Conservation (phyloP, 2,797 vertebrate species). For the Myotis myotis region DNA sequence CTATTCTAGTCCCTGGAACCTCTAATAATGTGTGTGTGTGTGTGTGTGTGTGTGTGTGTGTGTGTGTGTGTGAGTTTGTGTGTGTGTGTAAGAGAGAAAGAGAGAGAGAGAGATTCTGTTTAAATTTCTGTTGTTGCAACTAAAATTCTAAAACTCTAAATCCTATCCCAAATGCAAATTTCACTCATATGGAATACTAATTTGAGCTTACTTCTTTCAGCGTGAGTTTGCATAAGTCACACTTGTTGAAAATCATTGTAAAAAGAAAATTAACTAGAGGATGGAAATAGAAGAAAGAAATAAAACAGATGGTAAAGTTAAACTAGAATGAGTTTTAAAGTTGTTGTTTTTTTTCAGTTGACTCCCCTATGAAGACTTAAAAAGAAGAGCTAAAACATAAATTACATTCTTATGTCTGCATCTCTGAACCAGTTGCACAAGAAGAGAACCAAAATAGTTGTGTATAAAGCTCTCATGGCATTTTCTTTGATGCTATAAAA, state of each 20-base stretch:
- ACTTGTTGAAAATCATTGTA: conserved; percentile 36
- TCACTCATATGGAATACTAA: conserved; percentile 39
- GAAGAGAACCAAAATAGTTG: not conserved
- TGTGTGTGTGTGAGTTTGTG: not conserved
- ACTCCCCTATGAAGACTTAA: not conserved
- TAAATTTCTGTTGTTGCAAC: not conserved
- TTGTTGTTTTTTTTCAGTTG: not conserved
- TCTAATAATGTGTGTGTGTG: not conserved
- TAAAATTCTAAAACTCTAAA: conserved; percentile 31
- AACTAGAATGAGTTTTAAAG: conserved; percentile 14
- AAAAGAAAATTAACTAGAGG: conserved; percentile 33
- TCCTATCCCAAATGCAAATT: not conserved
- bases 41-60: not conserved
- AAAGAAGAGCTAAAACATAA: conserved; percentile 33
- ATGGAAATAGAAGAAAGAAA: conserved; percentile 51
- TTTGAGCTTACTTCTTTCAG: conserved; percentile 47
- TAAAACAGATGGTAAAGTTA: conserved; percentile 57
- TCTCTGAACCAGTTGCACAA: not conserved
- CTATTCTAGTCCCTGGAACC: not conserved
- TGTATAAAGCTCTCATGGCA: not conserved
- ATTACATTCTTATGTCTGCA: not conserved
- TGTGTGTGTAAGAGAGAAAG: not conserved
- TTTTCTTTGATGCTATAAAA: not conserved
- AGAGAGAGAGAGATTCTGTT: not conserved
- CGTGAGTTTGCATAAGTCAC: conserved; percentile 25